phyloP scores from a whole-genome alignment of 2,113 vertebrate species.

The Forbesichthys agassizii region DNA sequence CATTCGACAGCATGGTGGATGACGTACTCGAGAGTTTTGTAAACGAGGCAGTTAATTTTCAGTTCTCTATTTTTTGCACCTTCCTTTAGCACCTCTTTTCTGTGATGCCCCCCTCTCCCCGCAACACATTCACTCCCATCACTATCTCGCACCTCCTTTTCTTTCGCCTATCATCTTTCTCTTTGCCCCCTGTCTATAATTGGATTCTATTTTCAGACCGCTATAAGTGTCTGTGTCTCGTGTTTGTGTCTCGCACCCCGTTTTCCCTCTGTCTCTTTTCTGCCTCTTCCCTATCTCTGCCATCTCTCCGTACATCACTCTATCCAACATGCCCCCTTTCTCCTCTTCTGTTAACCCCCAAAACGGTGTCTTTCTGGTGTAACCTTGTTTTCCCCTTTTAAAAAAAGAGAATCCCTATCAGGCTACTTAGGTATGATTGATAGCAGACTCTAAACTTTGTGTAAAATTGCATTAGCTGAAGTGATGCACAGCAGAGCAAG shows the following conservation, averaged over 20 bases:
- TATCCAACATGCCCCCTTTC: conserved; percentile 39
- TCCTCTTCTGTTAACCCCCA: conserved; percentile 13
- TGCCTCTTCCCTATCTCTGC: conserved; percentile 50
- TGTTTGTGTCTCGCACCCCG: conserved; percentile 79
- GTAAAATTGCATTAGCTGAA: conserved; percentile 40
- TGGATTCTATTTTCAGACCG: conserved; percentile 81
- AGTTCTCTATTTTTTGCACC: conserved; percentile 61
- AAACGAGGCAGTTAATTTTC: conserved; percentile 67
- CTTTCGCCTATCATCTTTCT: conserved; percentile 62
- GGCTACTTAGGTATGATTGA: conserved; percentile 27
- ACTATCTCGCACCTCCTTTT: conserved; percentile 54
- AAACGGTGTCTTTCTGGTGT: conserved; percentile 20
- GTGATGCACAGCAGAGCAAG: conserved; percentile 50
- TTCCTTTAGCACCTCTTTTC: conserved; percentile 65
- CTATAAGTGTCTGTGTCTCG: conserved; percentile 78
- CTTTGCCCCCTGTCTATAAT: conserved; percentile 76
- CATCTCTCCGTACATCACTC: conserved; percentile 52
- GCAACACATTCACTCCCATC: conserved; percentile 66
- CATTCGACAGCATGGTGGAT: conserved; percentile 32
- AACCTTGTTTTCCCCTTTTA: conserved; percentile 23
- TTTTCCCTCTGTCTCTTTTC: conserved; percentile 82
- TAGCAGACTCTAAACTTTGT: conserved; percentile 38
- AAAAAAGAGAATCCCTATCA: conserved; percentile 14
- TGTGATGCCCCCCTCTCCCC: conserved; percentile 58
- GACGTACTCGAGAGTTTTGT: conserved; percentile 35